phyloP scores from a whole-genome alignment of 1,140 invertebrate species.

The Bombus waltoni region DNA sequence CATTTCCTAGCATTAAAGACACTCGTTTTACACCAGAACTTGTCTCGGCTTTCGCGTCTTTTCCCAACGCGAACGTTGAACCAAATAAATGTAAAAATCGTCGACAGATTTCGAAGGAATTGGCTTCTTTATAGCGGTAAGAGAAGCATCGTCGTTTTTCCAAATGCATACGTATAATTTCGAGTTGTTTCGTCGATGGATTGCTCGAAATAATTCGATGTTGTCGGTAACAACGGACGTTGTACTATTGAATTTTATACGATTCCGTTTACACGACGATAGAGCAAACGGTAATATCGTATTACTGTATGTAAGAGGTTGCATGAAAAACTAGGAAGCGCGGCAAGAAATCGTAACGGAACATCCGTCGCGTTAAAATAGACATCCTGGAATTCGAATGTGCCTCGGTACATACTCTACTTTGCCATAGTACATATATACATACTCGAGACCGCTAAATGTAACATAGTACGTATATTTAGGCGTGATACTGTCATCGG shows the following conservation, averaged over 20 bases:
- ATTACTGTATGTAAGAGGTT: background rate
- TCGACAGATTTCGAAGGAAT: too few relatives aligned
- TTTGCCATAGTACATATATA: slow-evolving; percentile 21
- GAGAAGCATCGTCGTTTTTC: background rate
- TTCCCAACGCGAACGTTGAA: too few relatives aligned
- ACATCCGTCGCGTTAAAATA: slow-evolving; percentile 72
- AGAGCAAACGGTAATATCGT: background rate
- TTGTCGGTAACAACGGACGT: too few relatives aligned
- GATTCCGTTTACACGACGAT: too few relatives aligned
- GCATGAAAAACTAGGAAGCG: slow-evolving; percentile 54
- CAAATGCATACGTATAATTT: too few relatives aligned
- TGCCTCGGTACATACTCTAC: slow-evolving; percentile 37
- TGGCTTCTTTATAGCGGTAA: too few relatives aligned
- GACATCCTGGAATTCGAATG: slow-evolving; percentile 57
- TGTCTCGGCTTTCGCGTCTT: too few relatives aligned
- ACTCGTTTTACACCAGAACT: too few relatives aligned
- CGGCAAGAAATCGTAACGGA: slow-evolving; percentile 60
- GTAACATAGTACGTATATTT: slow-evolving; percentile 61
- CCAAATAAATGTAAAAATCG: too few relatives aligned
- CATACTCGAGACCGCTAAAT: slow-evolving; percentile 38
- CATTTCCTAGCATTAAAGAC: too few relatives aligned
- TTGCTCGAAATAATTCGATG: background rate
- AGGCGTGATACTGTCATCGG: slow-evolving; percentile 64
- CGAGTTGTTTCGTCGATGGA: background rate
- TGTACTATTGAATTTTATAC: too few relatives aligned